These are phyloP conservation scores for Alcis repandata DNA, from an alignment of 2,888 invertebrate species.

Conservation along the genomic window DNA sequence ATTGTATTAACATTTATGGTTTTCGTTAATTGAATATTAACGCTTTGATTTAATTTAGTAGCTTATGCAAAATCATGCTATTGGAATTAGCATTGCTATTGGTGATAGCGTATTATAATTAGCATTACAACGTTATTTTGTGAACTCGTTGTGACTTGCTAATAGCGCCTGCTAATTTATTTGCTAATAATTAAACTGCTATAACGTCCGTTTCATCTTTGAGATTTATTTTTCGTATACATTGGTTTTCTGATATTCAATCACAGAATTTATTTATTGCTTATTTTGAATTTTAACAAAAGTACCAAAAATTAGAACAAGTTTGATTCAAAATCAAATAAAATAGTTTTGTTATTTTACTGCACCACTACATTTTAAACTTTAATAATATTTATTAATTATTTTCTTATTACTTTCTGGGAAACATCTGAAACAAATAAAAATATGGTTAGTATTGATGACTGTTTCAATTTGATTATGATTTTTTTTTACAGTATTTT, in stretches of 20 bases:
- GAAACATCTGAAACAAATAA: constrained; percentile 42
- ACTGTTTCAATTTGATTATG: no score
- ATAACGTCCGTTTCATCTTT: constrained; percentile 31
- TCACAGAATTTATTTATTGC: constrained; percentile 36
- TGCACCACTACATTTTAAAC: constrained; percentile 25
- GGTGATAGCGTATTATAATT: no score
- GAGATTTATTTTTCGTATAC: constrained; percentile 26
- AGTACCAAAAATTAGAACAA: constrained; percentile 17
- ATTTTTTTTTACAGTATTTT: no score
- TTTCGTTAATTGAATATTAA: no score
- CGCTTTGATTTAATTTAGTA: no score
- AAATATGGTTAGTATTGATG: constrained; percentile 20
- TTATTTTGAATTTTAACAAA: constrained; percentile 5
- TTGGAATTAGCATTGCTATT: no score
- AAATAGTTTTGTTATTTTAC: constrained; percentile 22
- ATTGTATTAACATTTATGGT: no score
- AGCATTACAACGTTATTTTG: no score
- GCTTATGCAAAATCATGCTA: no score
- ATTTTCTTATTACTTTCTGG: not conserved
- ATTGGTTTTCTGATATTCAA: constrained; percentile 21
- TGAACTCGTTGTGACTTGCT: not conserved
- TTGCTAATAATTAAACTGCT: not conserved
- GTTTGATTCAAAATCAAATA: constrained; percentile 44
- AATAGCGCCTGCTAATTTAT: not conserved
- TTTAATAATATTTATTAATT: not conserved